Base-by-base conservation (phyloP, 2,797 vertebrate species). In the Eupleurogrammus muticus region DNA sequence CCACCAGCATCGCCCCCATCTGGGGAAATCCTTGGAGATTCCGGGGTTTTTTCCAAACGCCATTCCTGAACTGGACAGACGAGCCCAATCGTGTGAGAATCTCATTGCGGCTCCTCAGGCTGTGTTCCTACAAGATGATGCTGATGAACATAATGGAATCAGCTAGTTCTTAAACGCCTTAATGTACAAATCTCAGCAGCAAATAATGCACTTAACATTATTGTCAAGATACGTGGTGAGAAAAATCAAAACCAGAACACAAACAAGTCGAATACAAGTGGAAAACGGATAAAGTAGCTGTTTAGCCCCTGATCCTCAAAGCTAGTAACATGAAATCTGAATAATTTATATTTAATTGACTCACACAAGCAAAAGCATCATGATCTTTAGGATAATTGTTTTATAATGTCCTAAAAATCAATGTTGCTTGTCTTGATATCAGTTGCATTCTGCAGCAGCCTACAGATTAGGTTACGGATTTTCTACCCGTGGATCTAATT, bases 31-130 rank as follows among this genome's bases (percentile, higher is more conserved):
- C 0, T 1, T 78, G 67, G 66, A 80, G 38, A 34, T 50, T 16
- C 55, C n/a, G n/a, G n/a, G 21, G 32, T 35, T 58, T 60, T 59
- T 66, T 65, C 55, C 65, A 44, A 82, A 69, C 72, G 7, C 60
- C 9, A 21, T 66, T 5, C 65, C 83, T 49, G 65, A 55, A 58
- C 5, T 19, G 51, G 60, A 80, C 60, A 79, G 24, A 50, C 51
- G 74, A 14, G 52, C 57, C 46, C 48, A 79, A 65, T 52, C 65
- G 75, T 72, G 89, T 93, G 86, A 88, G 87, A 35, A 35, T 35
- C 13, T 51, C 34, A 64, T 28, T 51, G 6, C 52, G 36, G 53
- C 34, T 38, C 42, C 48, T 7, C 10, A 52, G 13, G 17, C 17
- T 28, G 9, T 75, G 28, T 54, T 51, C 2, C 16, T 19, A 28